Base-by-base conservation (phyloP, 1,140 invertebrate species). In the Magallana ariakensis region DNA sequence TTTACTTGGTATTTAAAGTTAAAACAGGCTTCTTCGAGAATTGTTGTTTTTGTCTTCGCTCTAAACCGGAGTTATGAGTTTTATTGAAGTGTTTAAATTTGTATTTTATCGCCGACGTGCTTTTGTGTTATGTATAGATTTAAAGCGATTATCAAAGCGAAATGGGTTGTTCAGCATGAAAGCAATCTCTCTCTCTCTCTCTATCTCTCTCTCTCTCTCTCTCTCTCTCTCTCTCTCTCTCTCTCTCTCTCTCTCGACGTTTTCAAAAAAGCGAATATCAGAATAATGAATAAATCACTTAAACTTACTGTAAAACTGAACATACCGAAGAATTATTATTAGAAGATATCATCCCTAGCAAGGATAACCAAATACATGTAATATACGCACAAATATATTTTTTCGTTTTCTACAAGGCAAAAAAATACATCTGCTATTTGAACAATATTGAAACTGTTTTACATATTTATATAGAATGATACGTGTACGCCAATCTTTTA, bases 151-250 rank as follows among this genome's bases (percentile, higher is more conserved):
- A 60, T 11, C 33, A 26, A 10, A 22, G 19, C 62, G 62, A 66
- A 66, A 66, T 19, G n/a, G n/a, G 6, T 66, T 62, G n/a, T 66
- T 19, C n/a, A 66, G 9, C 9, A 3, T 66, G 58, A n/a, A 60
- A 60, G 5, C 6, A 62, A n/a, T 66, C 66, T 70, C 66, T 70
- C 66, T 26, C 66, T 70, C 66, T 70, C 66, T 70, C 66, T 70
- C 66, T 70, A 19, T 70, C 66, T 70, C 66, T 70, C 66, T 70
- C 66, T 70, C 66, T 70, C 66, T 70, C 62, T 66, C 62, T 66
- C 62, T 66, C n/a, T 19, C 1, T 7, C 4, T 22, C 0, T 66
- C 6, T 62, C 0, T 58, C n/a, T n/a, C n/a, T n/a, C n/a, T n/a
- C n/a, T n/a, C 58, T 46, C 33, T 46, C 33, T 46, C 33, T 46